Conservation (phyloP, 2,888 invertebrate genomes). For the Sesamia inferens region DNA sequence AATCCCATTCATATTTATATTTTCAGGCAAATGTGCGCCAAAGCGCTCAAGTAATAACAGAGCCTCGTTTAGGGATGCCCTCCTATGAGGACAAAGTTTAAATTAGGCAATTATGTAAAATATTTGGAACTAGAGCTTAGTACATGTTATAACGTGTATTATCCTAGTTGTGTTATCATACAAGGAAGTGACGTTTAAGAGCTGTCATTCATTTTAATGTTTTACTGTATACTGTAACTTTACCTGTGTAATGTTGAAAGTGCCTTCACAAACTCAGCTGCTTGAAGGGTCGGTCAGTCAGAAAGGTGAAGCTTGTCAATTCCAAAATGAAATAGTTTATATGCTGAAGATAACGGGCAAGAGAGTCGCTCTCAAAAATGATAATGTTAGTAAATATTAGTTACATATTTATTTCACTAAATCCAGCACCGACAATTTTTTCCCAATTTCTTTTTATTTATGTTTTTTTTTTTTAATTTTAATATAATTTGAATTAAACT, state of each 20-base stretch:
- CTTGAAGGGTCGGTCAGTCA: no score
- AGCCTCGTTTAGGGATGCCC: constrained; percentile 48
- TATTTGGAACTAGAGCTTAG: constrained; percentile 8
- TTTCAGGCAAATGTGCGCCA: constrained; percentile 45
- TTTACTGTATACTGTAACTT: neutral
- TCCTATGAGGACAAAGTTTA: constrained; percentile 34
- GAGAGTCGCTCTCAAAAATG: no score
- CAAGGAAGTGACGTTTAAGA: neutral
- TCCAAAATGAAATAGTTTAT: no score
- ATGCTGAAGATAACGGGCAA: no score
- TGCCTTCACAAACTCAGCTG: neutral
- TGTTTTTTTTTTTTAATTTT: no score
- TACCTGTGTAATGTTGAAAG: neutral
- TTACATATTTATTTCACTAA: no score
- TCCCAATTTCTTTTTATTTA: no score
- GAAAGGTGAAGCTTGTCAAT: no score
- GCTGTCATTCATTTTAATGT: neutral
- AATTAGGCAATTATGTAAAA: constrained; percentile 41
- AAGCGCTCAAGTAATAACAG: constrained; percentile 54
- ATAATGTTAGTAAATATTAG: no score
- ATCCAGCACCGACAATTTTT: no score
- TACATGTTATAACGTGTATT: constrained; percentile 6
- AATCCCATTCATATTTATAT: constrained; percentile 62
- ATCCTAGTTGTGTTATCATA: neutral
- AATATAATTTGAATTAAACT: no score